Conservation (phyloP, 92 coral and sea anemone genomes). For the Siderastrea radians region DNA sequence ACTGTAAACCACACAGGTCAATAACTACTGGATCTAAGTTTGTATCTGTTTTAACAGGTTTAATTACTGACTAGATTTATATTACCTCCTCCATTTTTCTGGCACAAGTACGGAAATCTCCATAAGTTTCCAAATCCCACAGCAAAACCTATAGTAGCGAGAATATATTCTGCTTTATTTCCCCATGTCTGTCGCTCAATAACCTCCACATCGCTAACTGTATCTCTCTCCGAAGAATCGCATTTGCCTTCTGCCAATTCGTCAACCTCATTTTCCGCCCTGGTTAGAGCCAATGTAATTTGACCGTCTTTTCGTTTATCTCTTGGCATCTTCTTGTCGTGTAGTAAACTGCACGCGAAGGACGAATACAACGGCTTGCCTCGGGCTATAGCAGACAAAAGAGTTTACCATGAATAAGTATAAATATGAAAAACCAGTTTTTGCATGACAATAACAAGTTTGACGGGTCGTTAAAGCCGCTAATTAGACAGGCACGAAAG, state of each 20-base stretch:
- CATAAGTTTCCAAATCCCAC: conserved; percentile 84
- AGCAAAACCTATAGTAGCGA: conserved; percentile 78
- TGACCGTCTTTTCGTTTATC: conserved; percentile 22
- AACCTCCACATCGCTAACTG: conserved; percentile 27
- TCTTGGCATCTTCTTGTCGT: conserved; percentile 10
- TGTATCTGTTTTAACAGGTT: background rate
- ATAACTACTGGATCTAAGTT: background rate
- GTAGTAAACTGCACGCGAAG: background rate
- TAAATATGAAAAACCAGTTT: conserved; percentile 11
- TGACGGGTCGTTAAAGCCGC: conserved; percentile 16
- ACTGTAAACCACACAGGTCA: background rate
- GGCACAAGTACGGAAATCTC: conserved; percentile 81
- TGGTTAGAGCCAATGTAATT: conserved; percentile 7
- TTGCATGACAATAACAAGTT: conserved; percentile 19
- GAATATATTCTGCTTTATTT: conserved; percentile 69
- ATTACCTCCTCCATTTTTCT: conserved; percentile 82
- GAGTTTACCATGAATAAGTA: background rate
- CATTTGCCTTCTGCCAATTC: conserved; percentile 1
- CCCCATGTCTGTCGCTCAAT: conserved; percentile 69
- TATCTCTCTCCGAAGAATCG: conserved; percentile 25
- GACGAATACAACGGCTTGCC: background rate
- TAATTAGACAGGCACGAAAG: background rate
- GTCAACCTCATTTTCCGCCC: conserved; percentile 11
- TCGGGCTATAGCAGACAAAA: background rate
- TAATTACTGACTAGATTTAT: background rate